Conservation (phyloP, 2,888 invertebrate species). For the Dermolepida albohirtum region DNA sequence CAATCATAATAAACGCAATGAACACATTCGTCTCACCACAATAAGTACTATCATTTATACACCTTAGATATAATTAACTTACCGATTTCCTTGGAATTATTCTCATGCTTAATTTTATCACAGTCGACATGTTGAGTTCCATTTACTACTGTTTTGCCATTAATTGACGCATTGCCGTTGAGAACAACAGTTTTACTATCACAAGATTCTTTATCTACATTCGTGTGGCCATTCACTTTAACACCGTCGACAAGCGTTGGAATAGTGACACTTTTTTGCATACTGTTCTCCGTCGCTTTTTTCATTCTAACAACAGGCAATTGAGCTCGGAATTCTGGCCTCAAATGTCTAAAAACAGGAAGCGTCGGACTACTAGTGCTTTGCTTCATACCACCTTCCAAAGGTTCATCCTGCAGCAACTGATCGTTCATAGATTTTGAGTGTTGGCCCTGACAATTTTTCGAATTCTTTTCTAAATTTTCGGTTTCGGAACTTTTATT, state of each 20-base stretch:
- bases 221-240: slow-evolving; percentile 56
- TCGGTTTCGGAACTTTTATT: slow-evolving; percentile 45
- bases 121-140: slow-evolving; percentile 39
- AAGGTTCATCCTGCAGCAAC: slow-evolving; percentile 52
- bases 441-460: slow-evolving; percentile 49
- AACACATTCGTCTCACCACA: too few species aligned
- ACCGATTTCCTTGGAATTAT: slow-evolving; percentile 25
- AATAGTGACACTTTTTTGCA: slow-evolving; percentile 62
- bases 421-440: slow-evolving; percentile 56
- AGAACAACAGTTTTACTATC: slow-evolving; percentile 18
- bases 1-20: too few species aligned
- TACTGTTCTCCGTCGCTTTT: slow-evolving; percentile 58
- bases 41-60: too few species aligned
- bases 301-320: slow-evolving; percentile 77
- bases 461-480: slow-evolving; percentile 35
- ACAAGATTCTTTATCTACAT: slow-evolving; percentile 49
- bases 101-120: slow-evolving; percentile 33
- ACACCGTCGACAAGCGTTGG: slow-evolving; percentile 58
- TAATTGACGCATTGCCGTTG: slow-evolving; percentile 26
- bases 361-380: slow-evolving; percentile 67
- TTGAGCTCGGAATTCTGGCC: slow-evolving; percentile 89
- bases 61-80: slow-evolving; percentile 21
- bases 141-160: slow-evolving; percentile 37
- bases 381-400: slow-evolving; percentile 61
- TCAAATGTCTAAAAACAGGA: slow-evolving; percentile 84